Base-by-base conservation (phyloP, 2,888 invertebrate genomes). In the Ormyrus nitidulus region DNA sequence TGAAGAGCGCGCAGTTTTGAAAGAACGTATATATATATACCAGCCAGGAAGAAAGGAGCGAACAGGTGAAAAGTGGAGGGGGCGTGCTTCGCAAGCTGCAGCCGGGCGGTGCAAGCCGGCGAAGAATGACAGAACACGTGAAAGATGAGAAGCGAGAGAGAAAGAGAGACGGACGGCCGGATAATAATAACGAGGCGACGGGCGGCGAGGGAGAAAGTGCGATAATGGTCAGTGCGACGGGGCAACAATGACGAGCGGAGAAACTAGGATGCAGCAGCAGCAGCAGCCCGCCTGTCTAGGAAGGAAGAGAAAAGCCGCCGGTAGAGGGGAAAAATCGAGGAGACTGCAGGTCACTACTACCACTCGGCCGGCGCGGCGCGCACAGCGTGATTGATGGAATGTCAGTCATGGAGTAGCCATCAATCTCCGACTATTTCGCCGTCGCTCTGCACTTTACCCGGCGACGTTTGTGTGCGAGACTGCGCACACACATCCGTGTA, bases 361-460 rank as follows among this genome's bases (percentile, higher is more conserved):
- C 34, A 34, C 34, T 34, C 34, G 34, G 34, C 34, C 34, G 34
- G 34, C 70, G 66, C 59, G 70, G 77, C 69, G 56, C 46, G 61
- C 61, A 80, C 83, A 84, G 71, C 86, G 86, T 90, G 90, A 90
- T 90, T 88, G 90, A 90, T 90, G 89, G 90, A 89, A 86, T 87
- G 89, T 90, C 89, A 90, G 89, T 89, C 89, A 89, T 87, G 89
- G 85, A 87, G 84, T 84, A 86, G 89, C 90, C 89, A 90, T 90
- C 90, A 89, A 90, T 90, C 90, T 89, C 87, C 83, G 84, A 58
- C 81, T 78, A 75, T 80, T 82, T 82, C 83, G 80, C 80, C 76
- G 80, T 72, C 79, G 58, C 62, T 70, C 81, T 65, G 76, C 59
- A 69, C 77, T 76, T 69, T 76, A 77, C 80, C 59, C 59, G 2